Base-by-base conservation (phyloP, 2,888 invertebrate genomes). In the Drosophila acutilabella region DNA sequence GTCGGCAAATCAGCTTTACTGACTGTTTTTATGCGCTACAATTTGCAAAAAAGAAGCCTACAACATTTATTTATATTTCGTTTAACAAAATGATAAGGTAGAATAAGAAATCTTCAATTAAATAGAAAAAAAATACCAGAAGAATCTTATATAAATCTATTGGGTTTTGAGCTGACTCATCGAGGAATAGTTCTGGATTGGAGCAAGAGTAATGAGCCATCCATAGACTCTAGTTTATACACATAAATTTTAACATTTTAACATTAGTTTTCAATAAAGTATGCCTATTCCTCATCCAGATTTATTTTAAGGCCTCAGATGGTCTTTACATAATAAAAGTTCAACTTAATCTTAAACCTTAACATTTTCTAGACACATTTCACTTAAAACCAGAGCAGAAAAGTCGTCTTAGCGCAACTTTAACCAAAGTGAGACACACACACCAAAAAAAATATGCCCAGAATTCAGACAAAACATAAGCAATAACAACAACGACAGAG, bases 11-110 rank as follows among this genome's bases (percentile, higher is more conserved):
- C 71, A 61, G 79, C 69, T 26, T 45, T 7, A 14, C 14, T 38
- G 71, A 53, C 57, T 16, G 0, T 1, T 1, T 10, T 2, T 20
- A 8, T 66, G 69, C 67, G 64, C 87, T 86, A 67, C 64, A 26
- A 33, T 36, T 11, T 11, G 2, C 1, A 38, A 18, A 30, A 30
- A 14, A 10, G n/a, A 30, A 7, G 6, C n/a, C n/a, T n/a, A n/a
- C n/a, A n/a, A n/a, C n/a, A n/a, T n/a, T n/a, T n/a, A n/a, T n/a
- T n/a, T n/a, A n/a, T n/a, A n/a, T n/a, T n/a, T n/a, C n/a, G n/a
- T n/a, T n/a, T n/a, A n/a, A 13, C n/a, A 11, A 23, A 23, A 23
- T 23, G 6, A 6, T 13, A 1, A 38, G n/a, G 13, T 38, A 38
- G 36, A 11, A 38, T 4, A 38, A n/a, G 11, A 2, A 38, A 36